Evolutionary conservation across 2,113 vertebrate species (phyloP), one percentile per base, ranked within the genome.

Genomic region (Triplophysa dalaica): DNA sequence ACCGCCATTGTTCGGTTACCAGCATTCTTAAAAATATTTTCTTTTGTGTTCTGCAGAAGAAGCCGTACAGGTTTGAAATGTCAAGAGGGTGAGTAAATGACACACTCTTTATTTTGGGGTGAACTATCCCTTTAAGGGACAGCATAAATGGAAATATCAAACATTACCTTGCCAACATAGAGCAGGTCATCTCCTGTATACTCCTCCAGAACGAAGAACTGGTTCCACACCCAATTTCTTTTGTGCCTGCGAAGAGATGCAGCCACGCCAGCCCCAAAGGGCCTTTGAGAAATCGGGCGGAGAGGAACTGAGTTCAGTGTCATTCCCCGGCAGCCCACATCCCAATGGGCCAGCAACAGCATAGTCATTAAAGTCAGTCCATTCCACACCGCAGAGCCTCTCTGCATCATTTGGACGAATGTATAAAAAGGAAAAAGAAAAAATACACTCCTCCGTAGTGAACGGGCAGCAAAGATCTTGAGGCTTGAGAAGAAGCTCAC

Each of bases 191-290:
- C 94, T 52, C 95, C 95, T 81, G 94, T 96, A 86, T 95, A 96
- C 83, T 96, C 95, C 87, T 96, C 95, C 89, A 96, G 90, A 22
- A 96, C 95, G 82, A 96, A 96, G 92, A 96, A 96, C 11, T 96
- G 95, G 87, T 96, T 96, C 95, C 95, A 96, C 82, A 96, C 95
- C 95, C 95, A 96, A 91, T 95, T 95, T 82, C 95, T 93, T 82
- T 96, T 96, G 29, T 82, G 83, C 43, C 86, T 87, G 74, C 73
- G 77, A 38, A 66, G 74, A 13, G 79, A 54, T 3, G n/a, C 22
- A 16, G 74, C 64, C 62, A 69, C 48, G 19, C 50, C 22, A 21
- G 50, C 45, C 66, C 79, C 19, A 9, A 17, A 54, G 7, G 63
- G 43, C 58, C 21, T 29, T 24, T 24, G 72, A 16, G 77, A 68